Evolutionary conservation across 1,140 invertebrate genomes (phyloP).

Genomic region (Eubasilissa regina): DNA sequence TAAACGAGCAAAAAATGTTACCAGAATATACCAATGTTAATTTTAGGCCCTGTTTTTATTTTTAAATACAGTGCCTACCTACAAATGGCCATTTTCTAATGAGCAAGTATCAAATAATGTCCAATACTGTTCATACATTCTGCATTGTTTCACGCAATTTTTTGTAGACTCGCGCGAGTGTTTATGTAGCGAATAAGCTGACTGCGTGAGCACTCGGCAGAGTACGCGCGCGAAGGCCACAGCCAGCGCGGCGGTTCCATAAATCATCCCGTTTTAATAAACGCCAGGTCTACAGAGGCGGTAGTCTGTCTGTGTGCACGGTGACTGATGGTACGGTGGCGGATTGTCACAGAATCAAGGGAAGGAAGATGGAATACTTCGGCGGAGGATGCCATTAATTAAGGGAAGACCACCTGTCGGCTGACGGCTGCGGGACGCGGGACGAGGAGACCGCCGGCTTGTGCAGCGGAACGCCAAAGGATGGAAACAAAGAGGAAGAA

Average conservation of each 20-base stretch:
- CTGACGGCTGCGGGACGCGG: slow-evolving; percentile 6
- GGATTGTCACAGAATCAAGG: slow-evolving; percentile 34
- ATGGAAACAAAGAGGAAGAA: neutral
- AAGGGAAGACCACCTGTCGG: slow-evolving; percentile 33
- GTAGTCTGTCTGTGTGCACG: neutral
- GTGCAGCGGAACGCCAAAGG: neutral
- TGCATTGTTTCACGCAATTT: no score
- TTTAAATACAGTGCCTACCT: no score
- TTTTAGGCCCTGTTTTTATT: no score
- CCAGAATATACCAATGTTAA: no score
- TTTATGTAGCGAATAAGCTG: no score
- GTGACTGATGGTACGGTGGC: slow-evolving; percentile 8
- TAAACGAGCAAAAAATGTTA: no score
- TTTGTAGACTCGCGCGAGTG: no score
- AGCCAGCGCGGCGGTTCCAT: neutral
- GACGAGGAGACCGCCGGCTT: neutral
- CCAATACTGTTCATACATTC: no score
- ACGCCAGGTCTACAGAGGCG: neutral
- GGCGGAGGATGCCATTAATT: slow-evolving; percentile 21
- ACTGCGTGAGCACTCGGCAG: neutral
- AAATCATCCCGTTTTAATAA: slow-evolving; percentile 28
- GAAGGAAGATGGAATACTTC: slow-evolving; percentile 31
- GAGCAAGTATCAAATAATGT: no score
- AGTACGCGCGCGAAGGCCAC: no score
- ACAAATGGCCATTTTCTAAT: no score